These are phyloP conservation scores for Eubasilissa regina DNA, from an alignment of 1,140 invertebrate genomes.

Conservation along the genomic window DNA sequence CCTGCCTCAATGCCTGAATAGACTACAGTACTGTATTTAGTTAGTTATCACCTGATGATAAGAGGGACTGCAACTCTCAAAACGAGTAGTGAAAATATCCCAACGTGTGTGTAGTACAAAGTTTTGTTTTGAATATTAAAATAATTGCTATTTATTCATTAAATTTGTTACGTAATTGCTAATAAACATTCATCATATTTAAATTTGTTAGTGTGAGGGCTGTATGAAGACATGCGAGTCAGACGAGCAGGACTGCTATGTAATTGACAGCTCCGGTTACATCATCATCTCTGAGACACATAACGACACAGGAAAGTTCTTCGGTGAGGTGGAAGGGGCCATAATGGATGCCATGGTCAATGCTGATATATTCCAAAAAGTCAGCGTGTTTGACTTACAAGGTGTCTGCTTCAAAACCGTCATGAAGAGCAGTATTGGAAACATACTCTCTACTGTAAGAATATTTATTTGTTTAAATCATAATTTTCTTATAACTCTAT, in stretches of 20 bases:
- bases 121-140: no score
- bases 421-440: conserved; percentile 64
- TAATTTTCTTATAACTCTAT: no score
- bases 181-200: no score
- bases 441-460: conserved; percentile 65
- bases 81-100: no score
- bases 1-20: no score
- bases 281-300: conserved; percentile 83
- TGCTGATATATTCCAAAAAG: conserved; percentile 81
- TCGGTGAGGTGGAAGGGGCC: conserved; percentile 86
- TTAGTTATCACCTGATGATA: no score
- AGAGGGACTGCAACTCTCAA: no score
- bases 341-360: conserved; percentile 85
- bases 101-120: no score
- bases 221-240: conserved; percentile 73
- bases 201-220: conserved; percentile 68
- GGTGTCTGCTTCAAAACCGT: conserved; percentile 77
- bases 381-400: conserved; percentile 90
- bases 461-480: background rate
- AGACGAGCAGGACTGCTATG: conserved; percentile 82
- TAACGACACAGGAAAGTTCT: conserved; percentile 85
- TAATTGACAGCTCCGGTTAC: conserved; percentile 92
- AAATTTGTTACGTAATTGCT: no score
- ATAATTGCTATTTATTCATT: no score
- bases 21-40: no score